phyloP scores from a whole-genome alignment of 2,113 vertebrate genomes.

The Lanius collurio region DNA sequence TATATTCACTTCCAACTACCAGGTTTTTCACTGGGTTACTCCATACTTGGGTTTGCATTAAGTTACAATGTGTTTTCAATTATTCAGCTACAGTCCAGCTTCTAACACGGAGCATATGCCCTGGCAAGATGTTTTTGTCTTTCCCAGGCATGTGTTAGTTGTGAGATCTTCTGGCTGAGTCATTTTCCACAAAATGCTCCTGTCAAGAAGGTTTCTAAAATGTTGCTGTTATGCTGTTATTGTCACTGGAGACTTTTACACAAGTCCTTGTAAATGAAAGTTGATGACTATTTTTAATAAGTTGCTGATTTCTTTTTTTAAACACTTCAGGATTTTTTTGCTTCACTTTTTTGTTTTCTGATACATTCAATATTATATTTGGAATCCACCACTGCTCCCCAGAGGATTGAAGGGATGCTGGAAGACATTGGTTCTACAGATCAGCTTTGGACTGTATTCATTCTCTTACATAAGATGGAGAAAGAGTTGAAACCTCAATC shows the following conservation, averaged over 20 bases:
- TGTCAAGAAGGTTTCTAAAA: background rate
- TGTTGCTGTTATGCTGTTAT: background rate
- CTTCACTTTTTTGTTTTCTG: background rate
- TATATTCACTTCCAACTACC: background rate
- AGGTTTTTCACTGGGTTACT: background rate
- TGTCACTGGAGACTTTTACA: background rate
- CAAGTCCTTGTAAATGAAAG: background rate
- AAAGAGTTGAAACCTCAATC: background rate
- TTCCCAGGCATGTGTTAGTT: constrained; percentile 1
- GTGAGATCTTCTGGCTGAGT: background rate
- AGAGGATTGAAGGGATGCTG: background rate
- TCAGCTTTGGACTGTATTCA: background rate
- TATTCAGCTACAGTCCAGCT: background rate
- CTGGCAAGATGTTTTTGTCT: background rate
- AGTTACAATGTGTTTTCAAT: constrained; percentile 44
- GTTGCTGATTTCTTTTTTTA: background rate
- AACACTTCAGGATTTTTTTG: background rate
- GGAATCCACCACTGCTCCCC: background rate
- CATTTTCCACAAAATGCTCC: constrained; percentile 25
- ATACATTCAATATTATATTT: background rate
- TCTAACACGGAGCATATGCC: background rate
- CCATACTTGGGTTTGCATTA: background rate
- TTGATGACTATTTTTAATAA: background rate
- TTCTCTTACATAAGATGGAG: background rate
- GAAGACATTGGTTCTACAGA: background rate